A percentile compares a stretch with the other conserved stretches of the same genome.
These are phyloP conservation scores for Agrypnia vestita DNA, from an alignment of 1,140 invertebrate species.

Conservation along the genomic window DNA sequence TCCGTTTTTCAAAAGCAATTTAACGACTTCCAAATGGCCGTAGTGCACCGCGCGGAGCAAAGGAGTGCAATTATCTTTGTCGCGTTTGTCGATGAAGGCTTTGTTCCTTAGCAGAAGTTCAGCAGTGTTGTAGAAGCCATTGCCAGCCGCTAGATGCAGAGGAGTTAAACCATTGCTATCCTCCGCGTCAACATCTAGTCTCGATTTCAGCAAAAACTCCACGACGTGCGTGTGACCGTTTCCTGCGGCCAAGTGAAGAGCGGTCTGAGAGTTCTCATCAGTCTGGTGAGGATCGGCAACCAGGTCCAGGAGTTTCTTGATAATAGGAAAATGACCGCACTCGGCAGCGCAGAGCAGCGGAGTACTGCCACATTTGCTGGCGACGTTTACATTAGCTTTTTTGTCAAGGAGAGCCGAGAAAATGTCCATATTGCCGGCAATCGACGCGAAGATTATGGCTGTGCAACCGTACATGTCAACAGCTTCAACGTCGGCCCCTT, in stretches of 20 bases:
- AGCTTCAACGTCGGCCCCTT: not conserved
- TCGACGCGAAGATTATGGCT: not conserved
- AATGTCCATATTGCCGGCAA: not conserved
- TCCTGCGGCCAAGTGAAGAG: not conserved
- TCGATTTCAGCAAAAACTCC: not conserved
- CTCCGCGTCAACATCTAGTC: not conserved
- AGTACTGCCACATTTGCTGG: not conserved
- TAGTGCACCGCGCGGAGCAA: not conserved
- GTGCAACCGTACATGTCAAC: not conserved
- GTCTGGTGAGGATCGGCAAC: not conserved
- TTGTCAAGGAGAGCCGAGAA: not conserved
- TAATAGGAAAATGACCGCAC: not conserved
- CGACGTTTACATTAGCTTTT: not conserved
- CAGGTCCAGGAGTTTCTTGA: not conserved
- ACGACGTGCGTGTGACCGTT: not conserved
- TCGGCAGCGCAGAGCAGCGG: not conserved
- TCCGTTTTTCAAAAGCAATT: not conserved
- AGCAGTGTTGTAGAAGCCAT: too few relatives aligned
- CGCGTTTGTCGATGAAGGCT: too few relatives aligned
- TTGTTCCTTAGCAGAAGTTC: too few relatives aligned
- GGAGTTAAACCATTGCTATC: not conserved
- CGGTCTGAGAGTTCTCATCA: not conserved
- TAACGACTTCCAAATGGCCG: not conserved
- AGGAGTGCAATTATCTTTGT: too few relatives aligned
- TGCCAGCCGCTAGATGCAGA: not conserved